Evolutionary conservation across 2,113 vertebrate genomes (phyloP), one percentile per base, ranked within the genome.

Genomic region (Ahaetulla prasina): DNA sequence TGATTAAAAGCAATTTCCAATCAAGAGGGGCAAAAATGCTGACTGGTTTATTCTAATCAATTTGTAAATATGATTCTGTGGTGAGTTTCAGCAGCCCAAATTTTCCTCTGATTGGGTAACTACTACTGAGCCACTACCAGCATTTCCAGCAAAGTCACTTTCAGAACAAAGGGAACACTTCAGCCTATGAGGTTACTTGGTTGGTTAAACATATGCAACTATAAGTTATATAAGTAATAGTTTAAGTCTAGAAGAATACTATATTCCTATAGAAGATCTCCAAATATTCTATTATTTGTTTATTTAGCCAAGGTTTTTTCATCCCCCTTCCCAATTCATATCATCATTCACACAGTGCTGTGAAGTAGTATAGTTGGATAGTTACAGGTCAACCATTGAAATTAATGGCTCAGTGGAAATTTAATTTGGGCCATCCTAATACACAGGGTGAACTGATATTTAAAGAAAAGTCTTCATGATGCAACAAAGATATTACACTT

Each of bases 21-120:
- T 92, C 91, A 92, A 91, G 91, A 52, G 54, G 53, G 91, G 94
- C 93, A 93, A 74, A 93, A 91, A 20, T 92, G 89, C 43, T 85
- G 55, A 49, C 18, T 4, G 85, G 63, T 90, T 94, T 94, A 57
- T 90, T 92, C 89, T 94, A 89, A 91, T 89, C 84, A 90, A 57
- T 92, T 95, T 93, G 60, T 92, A 93, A 89, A 95, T 49, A 88
- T 35, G 2, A 88, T 90, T 93, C 90, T 89, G 8, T 52, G 92
- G 47, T 85, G 85, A 94, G 90, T 95, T 93, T 95, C 95, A 95
- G 92, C 91, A 93, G 90, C 63, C 92, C 94, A 93, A 89, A 6
- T 92, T 94, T 87, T 74, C 86, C 30, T 0, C 52, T 93, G 94
- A 94, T 91, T 94, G 60, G 54, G n/a, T 25, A 47, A 57, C 53